Evolutionary conservation across 2,797 vertebrate species (phyloP).

Genomic region (Hippoglossus hippoglossus): DNA sequence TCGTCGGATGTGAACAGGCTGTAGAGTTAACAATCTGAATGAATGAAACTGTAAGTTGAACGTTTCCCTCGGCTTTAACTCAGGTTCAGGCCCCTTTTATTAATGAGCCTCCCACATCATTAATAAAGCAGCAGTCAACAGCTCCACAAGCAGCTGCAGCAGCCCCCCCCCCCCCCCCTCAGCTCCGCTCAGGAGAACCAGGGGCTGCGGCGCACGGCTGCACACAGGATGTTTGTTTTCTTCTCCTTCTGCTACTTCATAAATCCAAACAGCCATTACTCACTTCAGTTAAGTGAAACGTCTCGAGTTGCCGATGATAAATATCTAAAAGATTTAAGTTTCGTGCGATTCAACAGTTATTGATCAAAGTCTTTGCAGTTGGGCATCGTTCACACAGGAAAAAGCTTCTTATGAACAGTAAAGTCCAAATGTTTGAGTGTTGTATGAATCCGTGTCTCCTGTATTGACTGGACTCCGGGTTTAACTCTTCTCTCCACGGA

Average conservation of each 20-base stretch:
- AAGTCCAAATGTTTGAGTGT: too few relatives aligned
- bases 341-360: too few relatives aligned
- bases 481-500: too few relatives aligned
- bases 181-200: not conserved
- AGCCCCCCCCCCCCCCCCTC: not conserved
- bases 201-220: not conserved
- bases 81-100: slow-evolving; percentile 32
- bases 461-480: too few relatives aligned
- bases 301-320: too few relatives aligned
- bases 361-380: too few relatives aligned
- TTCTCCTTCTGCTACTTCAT: not conserved
- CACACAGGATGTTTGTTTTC: slow-evolving; percentile 9
- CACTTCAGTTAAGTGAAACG: not conserved
- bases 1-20: not conserved
- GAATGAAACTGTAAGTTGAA: slow-evolving; percentile 55
- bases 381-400: too few relatives aligned
- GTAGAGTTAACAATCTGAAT: slow-evolving; percentile 15
- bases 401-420: too few relatives aligned
- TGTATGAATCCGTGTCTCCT: too few relatives aligned
- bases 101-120: slow-evolving; percentile 74
- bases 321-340: too few relatives aligned
- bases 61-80: slow-evolving; percentile 64
- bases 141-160: slow-evolving; percentile 58
- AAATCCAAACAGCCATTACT: slow-evolving; percentile 3
- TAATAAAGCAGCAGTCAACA: slow-evolving; percentile 72